These are phyloP conservation scores for Drosophila eohydei DNA, from an alignment of 2,888 invertebrate species.

Conservation along the genomic window DNA sequence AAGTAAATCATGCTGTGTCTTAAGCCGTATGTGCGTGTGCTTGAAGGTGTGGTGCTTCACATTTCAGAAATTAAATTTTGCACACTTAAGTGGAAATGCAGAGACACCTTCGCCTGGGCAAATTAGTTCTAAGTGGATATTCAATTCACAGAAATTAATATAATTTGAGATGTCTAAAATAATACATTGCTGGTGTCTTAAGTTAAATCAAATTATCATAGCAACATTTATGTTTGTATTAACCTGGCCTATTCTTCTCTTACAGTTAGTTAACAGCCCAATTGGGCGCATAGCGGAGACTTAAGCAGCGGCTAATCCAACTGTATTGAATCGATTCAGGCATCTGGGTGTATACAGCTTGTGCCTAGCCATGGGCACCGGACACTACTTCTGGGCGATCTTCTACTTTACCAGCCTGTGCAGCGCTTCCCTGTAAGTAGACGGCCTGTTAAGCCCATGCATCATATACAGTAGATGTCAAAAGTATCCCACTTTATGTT, in stretches of 20 bases:
- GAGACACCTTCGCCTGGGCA: not conserved
- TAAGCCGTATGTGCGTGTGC: not conserved
- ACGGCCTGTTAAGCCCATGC: conserved; percentile 10
- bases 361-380: conserved; percentile 83
- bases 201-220: not conserved
- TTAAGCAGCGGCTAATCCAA: conserved; percentile 3
- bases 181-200: not conserved
- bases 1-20: not conserved
- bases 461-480: conserved; percentile 50
- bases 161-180: not conserved
- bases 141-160: not conserved
- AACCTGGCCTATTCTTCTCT: not conserved
- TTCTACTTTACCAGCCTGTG: conserved; percentile 85
- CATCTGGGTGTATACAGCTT: conserved; percentile 23
- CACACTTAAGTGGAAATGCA: not conserved
- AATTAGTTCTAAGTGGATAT: not conserved
- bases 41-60: not conserved
- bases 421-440: conserved; percentile 85
- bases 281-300: conserved; percentile 4
- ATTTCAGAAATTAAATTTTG: conserved; percentile 9
- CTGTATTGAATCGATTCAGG: conserved; percentile 8
- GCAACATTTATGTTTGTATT: no score
- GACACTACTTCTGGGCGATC: conserved; percentile 85
- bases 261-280: conserved; percentile 25
- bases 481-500: conserved; percentile 51